phyloP scores from a whole-genome alignment of 2,797 vertebrate genomes.

The Micropoecilia bifurca region DNA sequence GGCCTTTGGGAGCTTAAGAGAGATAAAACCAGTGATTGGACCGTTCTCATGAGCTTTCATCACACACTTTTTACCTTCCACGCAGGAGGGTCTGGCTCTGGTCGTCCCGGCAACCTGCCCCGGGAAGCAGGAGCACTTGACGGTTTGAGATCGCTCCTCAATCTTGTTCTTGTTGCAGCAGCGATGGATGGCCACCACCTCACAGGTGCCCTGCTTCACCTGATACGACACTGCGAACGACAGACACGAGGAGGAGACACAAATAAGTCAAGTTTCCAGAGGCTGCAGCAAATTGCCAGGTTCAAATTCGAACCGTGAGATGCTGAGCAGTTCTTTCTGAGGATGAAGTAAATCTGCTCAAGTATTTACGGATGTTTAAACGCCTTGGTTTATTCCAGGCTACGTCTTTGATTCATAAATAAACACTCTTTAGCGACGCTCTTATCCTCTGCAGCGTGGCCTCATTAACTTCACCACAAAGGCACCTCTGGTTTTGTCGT shows the following conservation, averaged over 20 bases:
- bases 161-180: constrained; percentile 98
- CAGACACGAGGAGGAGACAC: constrained; percentile 10
- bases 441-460: constrained; percentile 55
- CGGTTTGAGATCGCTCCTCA: constrained; percentile 94
- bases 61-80: constrained; percentile 88
- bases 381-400: constrained; percentile 51
- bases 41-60: background rate
- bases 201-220: constrained; percentile 95
- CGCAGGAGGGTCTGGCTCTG: constrained; percentile 91
- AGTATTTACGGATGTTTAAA: constrained; percentile 61
- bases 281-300: constrained; percentile 20
- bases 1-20: background rate
- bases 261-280: constrained; percentile 2
- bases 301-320: constrained; percentile 37
- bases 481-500: constrained; percentile 20
- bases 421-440: constrained; percentile 60
- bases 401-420: constrained; percentile 55
- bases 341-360: constrained; percentile 52
- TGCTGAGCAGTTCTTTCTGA: constrained; percentile 26
- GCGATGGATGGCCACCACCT: constrained; percentile 93
- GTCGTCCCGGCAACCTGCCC: constrained; percentile 97
- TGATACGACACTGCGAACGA: constrained; percentile 86
- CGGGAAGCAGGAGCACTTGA: constrained; percentile 97
- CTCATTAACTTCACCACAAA: constrained; percentile 66
- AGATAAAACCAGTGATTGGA: no score